Conservation (phyloP, 2,113 vertebrate species). For the Antechinus stuartii region DNA sequence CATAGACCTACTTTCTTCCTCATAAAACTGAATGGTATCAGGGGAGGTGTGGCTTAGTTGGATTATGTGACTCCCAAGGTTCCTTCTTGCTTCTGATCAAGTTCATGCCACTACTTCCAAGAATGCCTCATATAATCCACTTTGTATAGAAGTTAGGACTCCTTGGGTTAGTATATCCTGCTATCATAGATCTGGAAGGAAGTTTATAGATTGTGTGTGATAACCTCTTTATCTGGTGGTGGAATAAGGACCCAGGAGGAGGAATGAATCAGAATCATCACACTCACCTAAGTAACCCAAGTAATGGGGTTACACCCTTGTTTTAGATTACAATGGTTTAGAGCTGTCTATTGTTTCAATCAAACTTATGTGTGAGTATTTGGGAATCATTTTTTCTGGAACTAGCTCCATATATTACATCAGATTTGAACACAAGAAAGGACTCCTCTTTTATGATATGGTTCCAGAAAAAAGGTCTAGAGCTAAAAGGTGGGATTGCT, state of each 20-base stretch:
- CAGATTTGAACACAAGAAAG: no score
- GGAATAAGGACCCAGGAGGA: background rate
- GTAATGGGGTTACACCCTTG: no score
- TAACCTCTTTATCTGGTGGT: background rate
- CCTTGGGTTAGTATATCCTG: background rate
- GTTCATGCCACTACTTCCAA: background rate
- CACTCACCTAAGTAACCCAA: no score
- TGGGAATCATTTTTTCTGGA: no score
- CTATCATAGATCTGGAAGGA: background rate
- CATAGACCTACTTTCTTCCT: slow-evolving; percentile 22
- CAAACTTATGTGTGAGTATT: no score
- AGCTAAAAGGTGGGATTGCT: no score
- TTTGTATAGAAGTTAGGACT: background rate
- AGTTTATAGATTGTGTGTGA: background rate
- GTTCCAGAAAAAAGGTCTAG: no score
- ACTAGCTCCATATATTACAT: no score
- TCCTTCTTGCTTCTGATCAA: background rate
- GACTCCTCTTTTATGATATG: no score
- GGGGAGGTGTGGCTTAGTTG: background rate
- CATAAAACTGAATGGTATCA: background rate
- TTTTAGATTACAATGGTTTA: no score
- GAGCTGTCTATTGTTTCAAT: no score
- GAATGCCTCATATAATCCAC: background rate
- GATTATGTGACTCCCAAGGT: background rate
- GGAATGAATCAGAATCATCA: background rate